Evolutionary conservation across 1,140 invertebrate genomes (phyloP), one percentile per base, ranked within the genome.

Genomic region (Trialeurodes vaporariorum): DNA sequence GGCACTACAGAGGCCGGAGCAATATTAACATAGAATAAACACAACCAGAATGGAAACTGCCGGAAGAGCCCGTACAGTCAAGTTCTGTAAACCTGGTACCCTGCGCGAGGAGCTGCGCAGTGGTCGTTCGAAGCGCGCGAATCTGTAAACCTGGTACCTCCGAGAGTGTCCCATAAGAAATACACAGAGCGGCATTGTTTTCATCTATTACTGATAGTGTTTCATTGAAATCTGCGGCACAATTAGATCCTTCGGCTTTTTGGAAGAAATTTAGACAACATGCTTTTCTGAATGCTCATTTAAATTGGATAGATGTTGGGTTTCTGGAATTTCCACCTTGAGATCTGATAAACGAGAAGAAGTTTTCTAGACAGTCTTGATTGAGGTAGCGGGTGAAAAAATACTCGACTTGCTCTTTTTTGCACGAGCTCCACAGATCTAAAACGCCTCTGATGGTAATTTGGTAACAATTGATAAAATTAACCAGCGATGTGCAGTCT

Each of bases 361-460:
- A 68, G 70, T 74, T 74, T 70, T 74, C 73, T 58, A 74, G 63
- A 13, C 66, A 59, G 69, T 74, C 72, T 69, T 74, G 73, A 59
- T 73, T 69, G 65, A 67, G 17, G 5, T 17, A 17, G 34, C 40
- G 71, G 71, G 21, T 70, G 59, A 27, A 65, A 63, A 68, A 13
- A 71, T 67, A 17, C 63, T 17, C 61, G 68, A 63, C 68, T 49
- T 17, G 5, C 17, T 49, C 34, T 17, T 49, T 49, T 49, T 49
- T 49, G 34, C 34, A 49, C 17, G 34, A 17, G 17, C 5, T 9
- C 34, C 34, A 49, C 5, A 49, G 34, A 49, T 49, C 34, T 17
- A 49, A 17, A 9, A 49, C 5, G 17, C 5, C 34, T 49, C 34
- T 49, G 34, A 49, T 49, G 34, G 34, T 9, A 9, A 49, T 17